Percentiles rank a stretch among this genome's conserved stretches.
These are phyloP conservation scores for Leptothorax acervorum DNA, from an alignment of 2,888 invertebrate species.

Conservation along the genomic window DNA sequence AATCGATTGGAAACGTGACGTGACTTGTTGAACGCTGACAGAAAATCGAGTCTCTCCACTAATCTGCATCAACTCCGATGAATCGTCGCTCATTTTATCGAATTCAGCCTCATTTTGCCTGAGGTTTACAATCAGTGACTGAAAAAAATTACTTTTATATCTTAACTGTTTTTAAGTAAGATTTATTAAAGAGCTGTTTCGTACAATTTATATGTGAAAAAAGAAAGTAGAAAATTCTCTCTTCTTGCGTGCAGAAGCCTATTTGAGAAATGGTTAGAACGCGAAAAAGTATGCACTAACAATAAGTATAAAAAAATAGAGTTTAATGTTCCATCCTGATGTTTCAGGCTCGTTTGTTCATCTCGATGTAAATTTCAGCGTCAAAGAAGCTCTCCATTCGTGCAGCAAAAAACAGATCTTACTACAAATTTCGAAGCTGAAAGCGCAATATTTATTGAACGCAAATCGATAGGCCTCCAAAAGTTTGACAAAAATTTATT, in stretches of 20 bases:
- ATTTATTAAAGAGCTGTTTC: slow-evolving; percentile 7
- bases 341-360: slow-evolving; percentile 2
- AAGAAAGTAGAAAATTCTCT: slow-evolving; percentile 14
- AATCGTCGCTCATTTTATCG: slow-evolving; percentile 94
- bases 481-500: background rate
- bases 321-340: slow-evolving; percentile 11
- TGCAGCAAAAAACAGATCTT: slow-evolving; percentile 31
- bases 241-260: slow-evolving; percentile 39
- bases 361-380: slow-evolving; percentile 5
- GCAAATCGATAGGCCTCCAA: background rate
- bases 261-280: slow-evolving; percentile 49
- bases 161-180: background rate
- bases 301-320: background rate
- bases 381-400: slow-evolving; percentile 48
- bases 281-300: slow-evolving; percentile 6
- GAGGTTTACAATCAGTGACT: slow-evolving; percentile 92
- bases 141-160: slow-evolving; percentile 27
- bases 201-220: slow-evolving; percentile 1
- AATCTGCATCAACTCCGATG: slow-evolving; percentile 93
- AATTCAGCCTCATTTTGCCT: slow-evolving; percentile 95
- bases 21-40: slow-evolving; percentile 95
- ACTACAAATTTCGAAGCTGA: slow-evolving; percentile 27
- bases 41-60: slow-evolving; percentile 95
- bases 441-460: slow-evolving; percentile 33
- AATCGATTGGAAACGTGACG: slow-evolving; percentile 95